These are phyloP conservation scores for Dendrocincla fuliginosa DNA, from an alignment of 2,797 vertebrate species.

Conservation along the genomic window DNA sequence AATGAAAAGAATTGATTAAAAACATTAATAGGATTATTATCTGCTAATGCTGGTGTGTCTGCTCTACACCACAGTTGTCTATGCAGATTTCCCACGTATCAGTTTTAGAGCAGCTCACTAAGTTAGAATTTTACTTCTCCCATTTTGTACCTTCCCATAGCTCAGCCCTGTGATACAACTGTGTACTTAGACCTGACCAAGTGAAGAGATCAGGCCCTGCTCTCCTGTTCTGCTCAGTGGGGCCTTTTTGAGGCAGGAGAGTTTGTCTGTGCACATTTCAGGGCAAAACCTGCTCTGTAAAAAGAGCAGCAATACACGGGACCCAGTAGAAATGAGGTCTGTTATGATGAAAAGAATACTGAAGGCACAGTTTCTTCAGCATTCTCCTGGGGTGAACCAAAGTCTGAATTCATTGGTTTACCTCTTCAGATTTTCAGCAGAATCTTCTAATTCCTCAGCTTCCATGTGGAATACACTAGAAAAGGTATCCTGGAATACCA, in stretches of 20 bases:
- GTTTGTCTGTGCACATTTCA: neutral
- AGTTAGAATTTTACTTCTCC: neutral
- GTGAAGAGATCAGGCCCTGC: neutral
- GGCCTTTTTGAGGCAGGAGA: neutral
- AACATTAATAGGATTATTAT: neutral
- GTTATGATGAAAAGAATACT: neutral
- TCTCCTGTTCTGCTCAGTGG: neutral
- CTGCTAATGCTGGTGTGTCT: neutral
- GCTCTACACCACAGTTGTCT: neutral
- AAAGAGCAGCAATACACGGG: neutral
- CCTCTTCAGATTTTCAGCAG: conserved; percentile 83
- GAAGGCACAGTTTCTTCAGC: neutral
- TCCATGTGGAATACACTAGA: conserved; percentile 98
- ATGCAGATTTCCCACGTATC: neutral
- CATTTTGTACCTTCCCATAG: neutral
- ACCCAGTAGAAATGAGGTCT: neutral
- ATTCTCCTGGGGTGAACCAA: neutral
- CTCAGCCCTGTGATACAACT: neutral
- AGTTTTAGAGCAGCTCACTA: neutral
- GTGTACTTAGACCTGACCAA: neutral
- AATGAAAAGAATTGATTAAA: neutral
- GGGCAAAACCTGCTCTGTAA: neutral
- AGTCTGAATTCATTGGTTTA: conserved; percentile 66
- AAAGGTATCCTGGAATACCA: conserved; percentile 88
- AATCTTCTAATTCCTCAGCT: conserved; percentile 83